Evolutionary conservation across 1,140 invertebrate genomes (phyloP), one percentile per base, ranked within the genome.

Genomic region (Heliconius melpomene): DNA sequence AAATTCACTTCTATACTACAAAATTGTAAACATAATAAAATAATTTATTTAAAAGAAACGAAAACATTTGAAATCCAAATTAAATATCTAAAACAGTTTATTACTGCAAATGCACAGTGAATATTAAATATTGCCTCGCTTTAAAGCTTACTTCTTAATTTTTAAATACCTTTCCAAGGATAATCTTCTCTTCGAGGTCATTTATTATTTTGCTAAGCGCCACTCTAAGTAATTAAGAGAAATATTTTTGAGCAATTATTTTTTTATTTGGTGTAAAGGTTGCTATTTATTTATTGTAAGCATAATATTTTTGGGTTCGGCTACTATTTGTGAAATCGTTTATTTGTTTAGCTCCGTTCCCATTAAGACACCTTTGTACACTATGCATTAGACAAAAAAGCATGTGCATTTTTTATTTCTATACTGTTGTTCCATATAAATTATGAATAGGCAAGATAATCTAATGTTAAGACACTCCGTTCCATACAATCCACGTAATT

Each of bases 121-220:
- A 66, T 66, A 66, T 66, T 66, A 66, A 66, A 26, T 66, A 66
- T 26, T 6, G 26, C 23, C 26, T 13, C 60, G 23, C 26, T 29
- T 66, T 66, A 66, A 66, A 29, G 60, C 60, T 66, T 66, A 16
- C 60, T 66, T 66, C 60, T 66, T 66, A 66, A 66, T 66, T 66
- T 66, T 66, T 66, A 66, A 66, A 66, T 66, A 66, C 60, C 60
- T 66, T 66, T 66, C 60, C 60, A 66, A 66, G 60, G 60, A 66
- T 66, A 66, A 66, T 66, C 60, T 29, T 26, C 60, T 66, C 60
- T 66, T 66, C 23, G 60, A 66, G 60, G 60, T 29, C 60, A 66
- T 66, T 66, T 66, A 66, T 66, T 66, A 66, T 66, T 66, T 66
- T 66, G 23, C 60, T 66, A 66, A 66, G 60, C 60, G 60, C 60